phyloP scores from a whole-genome alignment of 2,888 invertebrate genomes.

The Hypomecis punctinalis region DNA sequence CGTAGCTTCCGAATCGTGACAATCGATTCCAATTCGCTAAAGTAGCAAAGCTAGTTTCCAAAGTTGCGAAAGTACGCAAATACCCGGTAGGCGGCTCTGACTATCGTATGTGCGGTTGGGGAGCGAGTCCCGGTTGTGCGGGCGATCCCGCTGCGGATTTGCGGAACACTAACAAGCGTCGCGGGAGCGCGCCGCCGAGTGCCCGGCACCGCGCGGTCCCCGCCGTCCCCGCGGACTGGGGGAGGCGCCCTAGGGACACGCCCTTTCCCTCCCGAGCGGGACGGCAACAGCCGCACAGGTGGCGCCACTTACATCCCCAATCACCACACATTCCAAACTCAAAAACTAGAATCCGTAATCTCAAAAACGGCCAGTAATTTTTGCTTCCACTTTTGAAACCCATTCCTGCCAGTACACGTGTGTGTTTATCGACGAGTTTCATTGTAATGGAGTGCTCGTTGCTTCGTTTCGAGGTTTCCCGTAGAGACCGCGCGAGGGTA shows the following conservation, averaged over 20 bases:
- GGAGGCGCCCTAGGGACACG: slow-evolving; percentile 84
- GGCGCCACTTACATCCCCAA: slow-evolving; percentile 70
- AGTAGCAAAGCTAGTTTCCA: slow-evolving; percentile 19
- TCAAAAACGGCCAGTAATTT: slow-evolving; percentile 32
- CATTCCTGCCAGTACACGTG: slow-evolving; percentile 45
- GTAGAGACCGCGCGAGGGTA: slow-evolving; percentile 73
- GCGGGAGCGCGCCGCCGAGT: slow-evolving; percentile 81
- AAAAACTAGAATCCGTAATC: slow-evolving; percentile 34
- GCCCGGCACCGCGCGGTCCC: slow-evolving; percentile 83
- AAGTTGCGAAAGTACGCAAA: slow-evolving; percentile 47
- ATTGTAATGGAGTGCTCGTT: slow-evolving; percentile 59
- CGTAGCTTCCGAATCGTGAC: slow-evolving; percentile 18
- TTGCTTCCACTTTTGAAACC: slow-evolving; percentile 39
- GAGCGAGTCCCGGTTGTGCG: slow-evolving; percentile 82
- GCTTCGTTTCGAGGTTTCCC: slow-evolving; percentile 63
- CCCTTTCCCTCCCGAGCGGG: slow-evolving; percentile 84
- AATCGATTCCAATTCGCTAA: slow-evolving; percentile 8
- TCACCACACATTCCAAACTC: slow-evolving; percentile 42
- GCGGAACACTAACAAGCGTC: slow-evolving; percentile 85
- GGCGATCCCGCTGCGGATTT: slow-evolving; percentile 85
- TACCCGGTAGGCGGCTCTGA: slow-evolving; percentile 77
- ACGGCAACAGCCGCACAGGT: slow-evolving; percentile 70
- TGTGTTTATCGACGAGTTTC: slow-evolving; percentile 52
- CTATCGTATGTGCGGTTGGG: slow-evolving; percentile 80
- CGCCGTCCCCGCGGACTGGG: slow-evolving; percentile 83